Conservation (phyloP, 2,797 vertebrate species). For the Heliangelus exortis region DNA sequence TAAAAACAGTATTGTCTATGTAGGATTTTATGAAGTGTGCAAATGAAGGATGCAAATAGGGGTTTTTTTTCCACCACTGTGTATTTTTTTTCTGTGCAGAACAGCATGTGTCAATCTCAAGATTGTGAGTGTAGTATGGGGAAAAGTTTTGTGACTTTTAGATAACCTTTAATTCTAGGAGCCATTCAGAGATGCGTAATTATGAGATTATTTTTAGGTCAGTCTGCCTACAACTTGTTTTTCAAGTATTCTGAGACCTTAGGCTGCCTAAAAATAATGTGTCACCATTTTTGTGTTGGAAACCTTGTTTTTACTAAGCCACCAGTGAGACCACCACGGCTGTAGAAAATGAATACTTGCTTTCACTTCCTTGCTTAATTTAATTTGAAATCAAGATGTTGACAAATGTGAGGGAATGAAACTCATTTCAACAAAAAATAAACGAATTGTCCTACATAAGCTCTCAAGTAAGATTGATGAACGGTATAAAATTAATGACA, state of each 20-base stretch:
- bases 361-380: neutral
- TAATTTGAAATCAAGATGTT: neutral
- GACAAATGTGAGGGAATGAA: neutral
- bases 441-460: neutral
- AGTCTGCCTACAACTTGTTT: neutral
- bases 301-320: neutral
- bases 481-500: neutral
- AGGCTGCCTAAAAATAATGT: neutral
- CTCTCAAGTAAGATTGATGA: neutral
- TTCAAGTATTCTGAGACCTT: neutral
- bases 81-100: neutral
- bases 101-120: neutral
- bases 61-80: rapidly evolving
- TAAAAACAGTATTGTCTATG: neutral
- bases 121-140: neutral
- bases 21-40: neutral
- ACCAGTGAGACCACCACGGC: neutral
- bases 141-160: neutral
- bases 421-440: neutral
- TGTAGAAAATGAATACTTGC: neutral
- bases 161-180: neutral
- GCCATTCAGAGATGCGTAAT: neutral
- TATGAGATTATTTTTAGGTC: neutral
- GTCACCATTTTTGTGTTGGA: neutral
- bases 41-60: neutral